Evolutionary conservation across 2,797 vertebrate genomes (phyloP), one percentile per base, ranked within the genome.

Genomic region (Otolemur crassicaudatus): DNA sequence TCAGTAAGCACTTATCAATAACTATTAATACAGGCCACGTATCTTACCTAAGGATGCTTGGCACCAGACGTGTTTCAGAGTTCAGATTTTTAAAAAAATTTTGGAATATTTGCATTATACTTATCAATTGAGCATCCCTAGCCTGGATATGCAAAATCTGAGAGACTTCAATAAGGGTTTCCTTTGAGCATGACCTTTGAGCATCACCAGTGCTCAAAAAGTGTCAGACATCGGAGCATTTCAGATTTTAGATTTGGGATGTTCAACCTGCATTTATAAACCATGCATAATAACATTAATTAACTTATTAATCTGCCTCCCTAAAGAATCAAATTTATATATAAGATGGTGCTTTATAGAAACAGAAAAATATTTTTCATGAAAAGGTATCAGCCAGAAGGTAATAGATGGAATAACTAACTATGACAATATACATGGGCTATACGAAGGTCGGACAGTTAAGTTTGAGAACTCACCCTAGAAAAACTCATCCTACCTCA

Each of bases 281-380:
- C 25, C 70, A 0, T 56, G 25, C 29, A 70, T 12, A 83, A 97
- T 46, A 84, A 43, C 43, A 29, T 40, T 77, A 91, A 70, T 73
- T 60, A 83, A 25, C n/a, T 60, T 76, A 79, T 79, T 87, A 90
- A 92, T 89, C 87, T 85, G 5, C 46, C 20, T 91, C 77, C 14
- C 23, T 31, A 65, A 65, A 29, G 19, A 96, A 84, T 84, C 61
- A 76, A 73, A 58, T 31, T 80, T 79, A 90, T 25, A 9, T 49
- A 65, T 11, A 94, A 70, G 13, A 23, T 81, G 53, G 67, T 92
- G 25, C 20, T 27, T 58, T 0, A 81, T 6, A 77, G 43, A 87
- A 65, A 93, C 23, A 93, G 61, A 79, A 83, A 93, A 37, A 8
- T 60, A 19, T 63, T 31, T 91, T 91, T 90, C 61, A 82, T 61